A percentile compares a stretch with the other conserved stretches of the same genome.
phyloP scores from a whole-genome alignment of 2,888 invertebrate genomes.

The Phasia obesa region DNA sequence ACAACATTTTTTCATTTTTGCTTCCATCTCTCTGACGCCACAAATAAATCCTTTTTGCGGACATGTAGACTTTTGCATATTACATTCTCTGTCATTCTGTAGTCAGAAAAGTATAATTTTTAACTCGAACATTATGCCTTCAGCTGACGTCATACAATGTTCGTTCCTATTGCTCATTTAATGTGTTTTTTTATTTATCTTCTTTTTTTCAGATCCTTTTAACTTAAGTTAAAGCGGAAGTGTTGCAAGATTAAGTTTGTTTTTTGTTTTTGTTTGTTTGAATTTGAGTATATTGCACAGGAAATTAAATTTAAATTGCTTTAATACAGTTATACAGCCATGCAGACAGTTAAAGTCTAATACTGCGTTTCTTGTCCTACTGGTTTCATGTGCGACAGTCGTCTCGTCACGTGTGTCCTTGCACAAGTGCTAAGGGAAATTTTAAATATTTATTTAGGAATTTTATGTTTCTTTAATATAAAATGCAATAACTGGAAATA shows the following conservation, averaged over 20 bases:
- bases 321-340: conserved; percentile 9
- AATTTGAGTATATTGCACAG: conserved; percentile 25
- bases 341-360: too few relatives aligned
- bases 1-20: background rate
- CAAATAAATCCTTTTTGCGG: conserved; percentile 16
- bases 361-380: too few relatives aligned
- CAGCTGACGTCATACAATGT: conserved; percentile 44
- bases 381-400: too few relatives aligned
- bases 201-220: conserved; percentile 46
- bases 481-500: background rate
- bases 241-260: conserved; percentile 1
- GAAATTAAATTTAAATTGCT: conserved; percentile 65
- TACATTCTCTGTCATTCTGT: background rate
- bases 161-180: background rate
- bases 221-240: conserved; percentile 36
- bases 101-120: conserved; percentile 11
- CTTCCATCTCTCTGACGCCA: conserved; percentile 38
- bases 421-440: background rate
- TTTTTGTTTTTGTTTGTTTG: background rate
- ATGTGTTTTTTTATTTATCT: background rate
- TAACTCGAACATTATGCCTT: conserved; percentile 30
- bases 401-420: background rate
- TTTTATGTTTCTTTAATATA: background rate
- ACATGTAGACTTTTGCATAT: too few relatives aligned
- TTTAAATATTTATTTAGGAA: background rate